These are phyloP conservation scores for Diacarnus erythraeanus DNA, from an alignment of 37 sponge, comb jelly and placozoan genomes.

Conservation along the genomic window DNA sequence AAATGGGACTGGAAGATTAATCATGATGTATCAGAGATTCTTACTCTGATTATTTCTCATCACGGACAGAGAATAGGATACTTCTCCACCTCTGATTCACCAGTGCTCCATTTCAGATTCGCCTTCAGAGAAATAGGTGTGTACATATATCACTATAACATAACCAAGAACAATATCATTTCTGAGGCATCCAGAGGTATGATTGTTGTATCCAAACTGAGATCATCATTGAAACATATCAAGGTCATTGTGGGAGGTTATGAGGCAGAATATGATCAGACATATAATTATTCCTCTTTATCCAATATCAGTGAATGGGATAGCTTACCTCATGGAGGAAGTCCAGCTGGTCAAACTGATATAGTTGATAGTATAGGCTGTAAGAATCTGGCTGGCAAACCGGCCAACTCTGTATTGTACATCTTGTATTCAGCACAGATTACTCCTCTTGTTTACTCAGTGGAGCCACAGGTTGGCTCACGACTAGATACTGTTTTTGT, in stretches of 20 bases:
- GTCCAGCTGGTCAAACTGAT: not conserved
- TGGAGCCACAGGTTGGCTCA: conserved; percentile 17
- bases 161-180: not conserved
- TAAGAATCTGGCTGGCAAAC: not conserved
- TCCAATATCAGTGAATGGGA: not conserved
- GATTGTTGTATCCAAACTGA: not conserved
- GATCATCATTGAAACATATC: not conserved
- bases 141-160: not conserved
- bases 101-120: not conserved
- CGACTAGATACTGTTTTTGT: conserved; percentile 12
- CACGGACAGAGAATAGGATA: no score
- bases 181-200: not conserved
- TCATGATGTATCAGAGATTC: no score
- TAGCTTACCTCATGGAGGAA: not conserved
- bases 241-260: not conserved
- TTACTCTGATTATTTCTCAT: no score
- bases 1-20: not conserved
- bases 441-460: conserved; percentile 40
- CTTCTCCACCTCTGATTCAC: not conserved
- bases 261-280: not conserved
- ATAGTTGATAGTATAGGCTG: not conserved
- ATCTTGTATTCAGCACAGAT: conserved; percentile 9
- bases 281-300: not conserved
- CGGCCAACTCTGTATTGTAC: not conserved
- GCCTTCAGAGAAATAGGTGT: not conserved